These are phyloP conservation scores for Frankliniella intonsa DNA, from an alignment of 2,888 invertebrate genomes.

Conservation along the genomic window DNA sequence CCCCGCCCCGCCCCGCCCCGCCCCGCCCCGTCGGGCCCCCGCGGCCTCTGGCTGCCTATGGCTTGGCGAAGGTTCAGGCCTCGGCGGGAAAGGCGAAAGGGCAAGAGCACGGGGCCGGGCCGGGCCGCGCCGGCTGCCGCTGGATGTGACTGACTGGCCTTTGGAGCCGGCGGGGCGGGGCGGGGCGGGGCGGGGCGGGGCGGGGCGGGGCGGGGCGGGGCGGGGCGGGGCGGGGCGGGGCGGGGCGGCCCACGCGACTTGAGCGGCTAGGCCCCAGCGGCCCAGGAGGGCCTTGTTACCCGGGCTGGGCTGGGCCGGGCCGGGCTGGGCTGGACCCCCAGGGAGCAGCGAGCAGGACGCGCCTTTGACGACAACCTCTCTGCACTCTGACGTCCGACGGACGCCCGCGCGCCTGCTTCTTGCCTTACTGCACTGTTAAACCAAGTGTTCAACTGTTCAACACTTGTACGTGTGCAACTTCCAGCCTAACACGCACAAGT, in stretches of 20 bases:
- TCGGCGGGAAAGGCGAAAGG: not conserved
- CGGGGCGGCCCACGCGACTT: too few relatives aligned
- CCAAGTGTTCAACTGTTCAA: too few relatives aligned
- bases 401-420: too few relatives aligned
- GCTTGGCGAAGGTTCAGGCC: not conserved
- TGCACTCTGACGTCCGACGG: too few relatives aligned
- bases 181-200: not conserved
- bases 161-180: not conserved
- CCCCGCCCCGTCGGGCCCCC: too few relatives aligned
- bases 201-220: not conserved
- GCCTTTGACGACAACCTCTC: too few relatives aligned
- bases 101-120: not conserved
- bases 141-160: conserved; percentile 19
- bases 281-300: not conserved
- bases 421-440: too few relatives aligned
- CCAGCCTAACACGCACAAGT: too few relatives aligned
- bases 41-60: not conserved
- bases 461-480: too few relatives aligned
- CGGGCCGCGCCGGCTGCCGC: not conserved
- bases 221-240: not conserved
- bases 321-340: not conserved
- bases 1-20: too few relatives aligned
- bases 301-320: not conserved
- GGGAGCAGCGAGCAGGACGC: not conserved
- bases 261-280: too few relatives aligned